phyloP scores from a whole-genome alignment of 2,797 vertebrate genomes.

The Chelon auratus region DNA sequence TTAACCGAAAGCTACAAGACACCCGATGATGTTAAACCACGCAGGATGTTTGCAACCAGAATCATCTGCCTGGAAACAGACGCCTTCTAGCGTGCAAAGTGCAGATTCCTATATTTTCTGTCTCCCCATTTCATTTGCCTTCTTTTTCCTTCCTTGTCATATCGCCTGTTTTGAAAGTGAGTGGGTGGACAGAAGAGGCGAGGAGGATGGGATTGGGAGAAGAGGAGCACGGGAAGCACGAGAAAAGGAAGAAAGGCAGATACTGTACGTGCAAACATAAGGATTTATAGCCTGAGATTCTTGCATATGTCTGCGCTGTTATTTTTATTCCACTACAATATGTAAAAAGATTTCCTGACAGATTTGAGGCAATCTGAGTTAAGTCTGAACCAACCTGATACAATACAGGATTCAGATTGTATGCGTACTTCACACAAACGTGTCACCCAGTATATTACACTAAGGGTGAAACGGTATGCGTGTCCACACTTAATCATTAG shows the following conservation, averaged over 20 bases:
- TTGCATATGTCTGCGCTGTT: no score
- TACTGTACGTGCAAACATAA: neutral
- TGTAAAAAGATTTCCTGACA: no score
- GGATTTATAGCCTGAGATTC: no score
- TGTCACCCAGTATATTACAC: no score
- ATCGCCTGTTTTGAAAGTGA: constrained; percentile 27
- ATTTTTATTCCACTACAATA: no score
- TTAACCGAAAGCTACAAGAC: no score
- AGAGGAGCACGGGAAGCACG: constrained; percentile 20
- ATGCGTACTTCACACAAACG: no score
- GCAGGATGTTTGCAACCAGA: constrained; percentile 13
- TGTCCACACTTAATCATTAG: no score
- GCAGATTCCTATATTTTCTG: constrained; percentile 4
- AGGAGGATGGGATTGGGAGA: constrained; percentile 43
- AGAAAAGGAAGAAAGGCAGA: constrained; percentile 16
- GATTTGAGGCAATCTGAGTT: no score
- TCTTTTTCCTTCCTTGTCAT: constrained; percentile 19
- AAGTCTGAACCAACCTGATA: no score
- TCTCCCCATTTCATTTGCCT: neutral
- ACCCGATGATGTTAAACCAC: constrained; percentile 23
- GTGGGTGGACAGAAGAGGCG: constrained; percentile 36
- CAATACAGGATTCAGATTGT: no score
- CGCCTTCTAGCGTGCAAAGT: neutral
- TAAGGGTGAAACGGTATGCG: no score
- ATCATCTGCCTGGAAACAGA: constrained; percentile 16